Percentiles rank a stretch among this genome's conserved stretches.
Evolutionary conservation across 2,113 vertebrate genomes (phyloP).

Genomic region (Pungitius pungitius): DNA sequence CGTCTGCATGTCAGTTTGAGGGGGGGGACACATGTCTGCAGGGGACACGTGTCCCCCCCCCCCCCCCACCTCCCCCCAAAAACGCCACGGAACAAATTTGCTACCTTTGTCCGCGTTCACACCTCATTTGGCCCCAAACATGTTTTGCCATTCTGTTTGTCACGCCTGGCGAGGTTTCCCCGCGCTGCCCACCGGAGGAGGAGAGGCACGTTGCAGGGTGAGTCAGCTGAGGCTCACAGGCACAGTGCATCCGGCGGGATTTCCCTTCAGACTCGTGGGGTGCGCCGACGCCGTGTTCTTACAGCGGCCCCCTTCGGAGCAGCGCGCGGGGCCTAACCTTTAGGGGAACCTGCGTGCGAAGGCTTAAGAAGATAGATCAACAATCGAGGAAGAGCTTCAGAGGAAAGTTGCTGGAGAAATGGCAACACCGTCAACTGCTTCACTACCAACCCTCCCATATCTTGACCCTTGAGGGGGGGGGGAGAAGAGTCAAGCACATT

Average conservation of each 20-base stretch:
- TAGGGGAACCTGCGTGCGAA: not conserved
- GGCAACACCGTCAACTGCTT: slow-evolving; percentile 25
- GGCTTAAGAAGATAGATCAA: slow-evolving; percentile 23
- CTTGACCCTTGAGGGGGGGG: slow-evolving; percentile 8
- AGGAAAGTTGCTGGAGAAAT: slow-evolving; percentile 15
- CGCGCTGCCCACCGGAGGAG: slow-evolving; percentile 53
- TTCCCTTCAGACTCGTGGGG: slow-evolving; percentile 49
- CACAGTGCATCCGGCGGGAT: slow-evolving; percentile 37
- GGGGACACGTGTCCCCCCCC: slow-evolving; percentile 69
- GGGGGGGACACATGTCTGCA: slow-evolving; percentile 61
- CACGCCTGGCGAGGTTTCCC: slow-evolving; percentile 64
- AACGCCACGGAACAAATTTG: slow-evolving; percentile 57
- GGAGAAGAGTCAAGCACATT: slow-evolving; percentile 29
- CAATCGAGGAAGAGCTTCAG: not conserved
- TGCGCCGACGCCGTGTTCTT: slow-evolving; percentile 18
- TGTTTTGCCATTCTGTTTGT: slow-evolving; percentile 73
- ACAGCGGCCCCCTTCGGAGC: slow-evolving; percentile 21
- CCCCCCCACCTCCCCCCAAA: too few species aligned
- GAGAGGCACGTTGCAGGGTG: slow-evolving; percentile 50
- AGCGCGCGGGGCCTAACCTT: slow-evolving; percentile 16
- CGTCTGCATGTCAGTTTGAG: slow-evolving; percentile 35
- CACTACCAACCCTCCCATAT: slow-evolving; percentile 8
- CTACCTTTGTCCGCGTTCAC: slow-evolving; percentile 72
- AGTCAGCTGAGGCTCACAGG: slow-evolving; percentile 61
- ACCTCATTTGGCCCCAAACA: slow-evolving; percentile 71